Evolutionary conservation across 1,140 invertebrate species (phyloP).

Genomic region (Ylistrum balloti): DNA sequence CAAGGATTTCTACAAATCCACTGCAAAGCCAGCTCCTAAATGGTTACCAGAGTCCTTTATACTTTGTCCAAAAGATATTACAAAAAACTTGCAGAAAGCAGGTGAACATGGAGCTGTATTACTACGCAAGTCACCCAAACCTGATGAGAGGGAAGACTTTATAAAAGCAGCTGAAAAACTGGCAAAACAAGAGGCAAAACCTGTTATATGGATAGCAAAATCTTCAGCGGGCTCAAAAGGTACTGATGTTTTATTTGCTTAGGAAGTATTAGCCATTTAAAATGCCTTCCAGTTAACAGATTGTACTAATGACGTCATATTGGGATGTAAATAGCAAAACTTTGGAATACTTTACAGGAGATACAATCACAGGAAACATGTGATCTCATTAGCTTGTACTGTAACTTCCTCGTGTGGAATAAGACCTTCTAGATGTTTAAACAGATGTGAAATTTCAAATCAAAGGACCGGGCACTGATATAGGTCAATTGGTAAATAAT

Average conservation of each 20-base stretch:
- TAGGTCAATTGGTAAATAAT: too few species aligned
- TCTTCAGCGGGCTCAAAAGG: conserved; percentile 73
- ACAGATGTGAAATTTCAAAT: too few species aligned
- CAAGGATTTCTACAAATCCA: conserved; percentile 67
- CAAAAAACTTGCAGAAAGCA: conserved; percentile 50
- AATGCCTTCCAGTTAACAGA: too few species aligned
- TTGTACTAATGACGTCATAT: too few species aligned
- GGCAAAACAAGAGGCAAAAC: conserved; percentile 53
- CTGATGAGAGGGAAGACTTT: conserved; percentile 71
- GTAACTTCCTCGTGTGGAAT: too few species aligned
- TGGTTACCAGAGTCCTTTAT: conserved; percentile 70
- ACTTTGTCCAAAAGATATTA: conserved; percentile 66
- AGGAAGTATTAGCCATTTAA: too few species aligned
- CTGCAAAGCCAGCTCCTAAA: conserved; percentile 58
- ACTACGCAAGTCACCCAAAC: conserved; percentile 53
- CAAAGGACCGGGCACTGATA: too few species aligned
- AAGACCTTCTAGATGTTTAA: too few species aligned
- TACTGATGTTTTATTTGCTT: conserved; percentile 10
- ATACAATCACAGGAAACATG: too few species aligned
- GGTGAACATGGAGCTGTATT: conserved; percentile 41
- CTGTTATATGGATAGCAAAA: conserved; percentile 73
- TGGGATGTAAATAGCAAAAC: not conserved
- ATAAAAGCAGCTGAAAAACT: conserved; percentile 50
- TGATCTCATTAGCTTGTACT: too few species aligned
- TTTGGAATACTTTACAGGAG: not conserved